A percentile compares a stretch with the other conserved stretches of the same genome.
Conservation (phyloP, 1,140 invertebrate genomes). For the Lepidurus packardi region DNA sequence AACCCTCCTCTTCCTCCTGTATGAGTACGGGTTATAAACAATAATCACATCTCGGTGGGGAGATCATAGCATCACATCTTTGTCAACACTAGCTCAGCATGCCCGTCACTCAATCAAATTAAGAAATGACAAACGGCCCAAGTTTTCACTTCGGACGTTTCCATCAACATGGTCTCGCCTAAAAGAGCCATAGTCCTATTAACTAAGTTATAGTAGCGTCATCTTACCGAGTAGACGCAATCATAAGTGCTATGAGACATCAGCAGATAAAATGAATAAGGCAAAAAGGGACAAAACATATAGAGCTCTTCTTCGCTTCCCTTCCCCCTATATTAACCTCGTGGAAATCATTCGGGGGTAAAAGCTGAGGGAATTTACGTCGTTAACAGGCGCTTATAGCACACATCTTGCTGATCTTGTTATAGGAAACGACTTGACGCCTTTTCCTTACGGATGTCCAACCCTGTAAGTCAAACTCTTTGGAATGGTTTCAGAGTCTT, state of each 20-base stretch:
- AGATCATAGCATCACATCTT: constrained; percentile 15
- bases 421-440: neutral
- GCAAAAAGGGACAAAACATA: neutral
- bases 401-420: constrained; percentile 11
- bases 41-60: constrained; percentile 21
- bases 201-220: neutral
- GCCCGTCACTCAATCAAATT: constrained; percentile 18
- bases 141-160: constrained; percentile 14
- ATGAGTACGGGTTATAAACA: constrained; percentile 19
- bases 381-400: constrained; percentile 8
- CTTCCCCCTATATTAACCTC: neutral
- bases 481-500: no score
- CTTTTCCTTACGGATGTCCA: neutral
- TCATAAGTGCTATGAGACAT: constrained; percentile 4
- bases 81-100: constrained; percentile 18
- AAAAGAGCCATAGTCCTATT: constrained; percentile 9
- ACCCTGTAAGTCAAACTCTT: no score
- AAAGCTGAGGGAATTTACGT: constrained; percentile 2
- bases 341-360: constrained; percentile 10
- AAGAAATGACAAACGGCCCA: constrained; percentile 1
- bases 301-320: neutral
- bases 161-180: constrained; percentile 17
- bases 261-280: neutral
- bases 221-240: neutral
- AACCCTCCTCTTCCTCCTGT: neutral